phyloP scores from a whole-genome alignment of 2,888 invertebrate genomes.

The Thymelicus lineola region DNA sequence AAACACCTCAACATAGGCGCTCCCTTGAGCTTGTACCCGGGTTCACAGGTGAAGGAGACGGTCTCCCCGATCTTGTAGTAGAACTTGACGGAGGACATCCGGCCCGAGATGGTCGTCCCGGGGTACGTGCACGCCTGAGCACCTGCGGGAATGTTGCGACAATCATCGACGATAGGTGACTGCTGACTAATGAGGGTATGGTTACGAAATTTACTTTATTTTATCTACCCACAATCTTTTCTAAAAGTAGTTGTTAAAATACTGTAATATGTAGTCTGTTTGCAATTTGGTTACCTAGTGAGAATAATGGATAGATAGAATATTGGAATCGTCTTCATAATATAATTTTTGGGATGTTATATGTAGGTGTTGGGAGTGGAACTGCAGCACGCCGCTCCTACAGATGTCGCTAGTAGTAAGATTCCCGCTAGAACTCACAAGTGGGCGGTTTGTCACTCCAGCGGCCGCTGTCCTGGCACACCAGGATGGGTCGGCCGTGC shows the following conservation, averaged over 20 bases:
- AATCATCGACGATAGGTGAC: constrained; percentile 26
- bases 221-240: no score
- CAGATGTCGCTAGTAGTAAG: no score
- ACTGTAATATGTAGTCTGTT: no score
- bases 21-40: constrained; percentile 90
- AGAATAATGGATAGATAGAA: no score
- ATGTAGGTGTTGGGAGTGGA: not conserved
- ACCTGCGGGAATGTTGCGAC: constrained; percentile 67
- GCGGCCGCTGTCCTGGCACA: constrained; percentile 94
- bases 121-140: constrained; percentile 94
- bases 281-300: no score
- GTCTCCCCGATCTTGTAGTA: constrained; percentile 95
- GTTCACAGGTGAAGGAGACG: constrained; percentile 93
- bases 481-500: constrained; percentile 95
- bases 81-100: constrained; percentile 94
- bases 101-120: constrained; percentile 93
- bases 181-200: not conserved
- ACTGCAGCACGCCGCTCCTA: no score
- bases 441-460: constrained; percentile 95
- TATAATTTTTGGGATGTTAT: no score
- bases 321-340: no score
- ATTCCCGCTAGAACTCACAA: constrained; percentile 76
- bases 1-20: constrained; percentile 91
- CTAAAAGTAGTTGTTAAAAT: no score
- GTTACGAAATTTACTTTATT: no score